A percentile compares a stretch with the other conserved stretches of the same genome.
Conservation (phyloP, 2,888 invertebrate species). For the Thecocarcelia acutangulata region DNA sequence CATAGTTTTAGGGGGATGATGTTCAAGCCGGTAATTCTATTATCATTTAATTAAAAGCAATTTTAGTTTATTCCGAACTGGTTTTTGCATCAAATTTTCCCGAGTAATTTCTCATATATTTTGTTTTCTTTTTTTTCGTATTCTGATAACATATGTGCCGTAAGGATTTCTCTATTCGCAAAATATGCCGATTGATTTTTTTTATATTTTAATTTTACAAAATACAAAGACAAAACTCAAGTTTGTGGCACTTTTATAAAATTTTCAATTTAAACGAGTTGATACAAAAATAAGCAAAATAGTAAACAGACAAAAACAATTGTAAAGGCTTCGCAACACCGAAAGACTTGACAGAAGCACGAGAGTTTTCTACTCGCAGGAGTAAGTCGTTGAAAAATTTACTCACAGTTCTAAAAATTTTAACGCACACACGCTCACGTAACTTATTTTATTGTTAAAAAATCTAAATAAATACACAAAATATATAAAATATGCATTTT, state of each 20-base stretch:
- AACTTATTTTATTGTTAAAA: slow-evolving; percentile 25
- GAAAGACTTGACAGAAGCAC: slow-evolving; percentile 50
- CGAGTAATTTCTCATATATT: not conserved
- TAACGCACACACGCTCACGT: slow-evolving; percentile 29
- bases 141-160: not conserved
- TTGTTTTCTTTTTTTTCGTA: slow-evolving; percentile 3
- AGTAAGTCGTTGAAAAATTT: slow-evolving; percentile 51
- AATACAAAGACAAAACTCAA: slow-evolving; percentile 20
- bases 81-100: not conserved
- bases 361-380: slow-evolving; percentile 63
- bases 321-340: slow-evolving; percentile 44
- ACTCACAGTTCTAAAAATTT: slow-evolving; percentile 56
- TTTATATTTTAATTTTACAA: slow-evolving; percentile 4
- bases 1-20: slow-evolving; percentile 1
- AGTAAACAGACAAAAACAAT: slow-evolving; percentile 15
- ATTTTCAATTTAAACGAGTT: slow-evolving; percentile 59
- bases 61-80: slow-evolving; percentile 6
- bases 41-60: slow-evolving; percentile 11
- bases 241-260: slow-evolving; percentile 44
- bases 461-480: slow-evolving; percentile 67
- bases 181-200: slow-evolving; percentile 29
- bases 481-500: slow-evolving; percentile 39
- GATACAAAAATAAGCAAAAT: slow-evolving; percentile 57
- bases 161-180: slow-evolving; percentile 24
- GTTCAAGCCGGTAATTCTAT: slow-evolving; percentile 25